Evolutionary conservation across 2,888 invertebrate genomes (phyloP).

Genomic region (Agonopterix alstromeriana): DNA sequence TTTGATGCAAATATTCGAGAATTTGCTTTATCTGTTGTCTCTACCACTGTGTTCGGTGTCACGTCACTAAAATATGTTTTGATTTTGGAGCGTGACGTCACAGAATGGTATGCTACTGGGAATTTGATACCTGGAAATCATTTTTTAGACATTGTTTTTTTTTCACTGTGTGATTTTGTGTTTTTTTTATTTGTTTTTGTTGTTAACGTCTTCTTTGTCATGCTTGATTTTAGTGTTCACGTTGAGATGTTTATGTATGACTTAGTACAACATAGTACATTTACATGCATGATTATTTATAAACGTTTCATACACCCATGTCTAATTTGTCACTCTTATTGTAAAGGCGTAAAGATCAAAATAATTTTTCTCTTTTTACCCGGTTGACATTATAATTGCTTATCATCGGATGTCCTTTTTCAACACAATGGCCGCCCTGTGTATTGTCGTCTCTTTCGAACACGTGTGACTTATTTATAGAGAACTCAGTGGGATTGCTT

Average conservation of each 20-base stretch:
- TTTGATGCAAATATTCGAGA: neutral
- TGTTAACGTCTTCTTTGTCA: neutral
- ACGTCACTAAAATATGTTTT: slow-evolving; percentile 35
- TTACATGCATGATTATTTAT: no score
- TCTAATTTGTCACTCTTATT: slow-evolving; percentile 1
- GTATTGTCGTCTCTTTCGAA: slow-evolving; percentile 34
- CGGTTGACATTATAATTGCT: slow-evolving; percentile 24
- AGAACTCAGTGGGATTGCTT: slow-evolving; percentile 34
- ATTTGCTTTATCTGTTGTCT: slow-evolving; percentile 6
- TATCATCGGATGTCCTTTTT: slow-evolving; percentile 36
- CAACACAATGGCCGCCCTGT: slow-evolving; percentile 18
- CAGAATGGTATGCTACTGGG: slow-evolving; percentile 17
- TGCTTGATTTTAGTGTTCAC: neutral
- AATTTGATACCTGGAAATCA: slow-evolving; percentile 10
- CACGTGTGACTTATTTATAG: slow-evolving; percentile 55
- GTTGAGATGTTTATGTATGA: no score
- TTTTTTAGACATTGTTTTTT: neutral
- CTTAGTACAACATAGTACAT: no score
- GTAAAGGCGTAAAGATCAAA: slow-evolving; percentile 25
- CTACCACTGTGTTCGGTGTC: slow-evolving; percentile 18
- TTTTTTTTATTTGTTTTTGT: neutral
- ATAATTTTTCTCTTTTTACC: slow-evolving; percentile 2
- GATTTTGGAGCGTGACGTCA: slow-evolving; percentile 29
- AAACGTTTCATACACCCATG: no score
- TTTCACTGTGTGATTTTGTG: neutral